Evolutionary conservation across 2,888 invertebrate genomes (phyloP).

Genomic region (Agrotis exclamationis): DNA sequence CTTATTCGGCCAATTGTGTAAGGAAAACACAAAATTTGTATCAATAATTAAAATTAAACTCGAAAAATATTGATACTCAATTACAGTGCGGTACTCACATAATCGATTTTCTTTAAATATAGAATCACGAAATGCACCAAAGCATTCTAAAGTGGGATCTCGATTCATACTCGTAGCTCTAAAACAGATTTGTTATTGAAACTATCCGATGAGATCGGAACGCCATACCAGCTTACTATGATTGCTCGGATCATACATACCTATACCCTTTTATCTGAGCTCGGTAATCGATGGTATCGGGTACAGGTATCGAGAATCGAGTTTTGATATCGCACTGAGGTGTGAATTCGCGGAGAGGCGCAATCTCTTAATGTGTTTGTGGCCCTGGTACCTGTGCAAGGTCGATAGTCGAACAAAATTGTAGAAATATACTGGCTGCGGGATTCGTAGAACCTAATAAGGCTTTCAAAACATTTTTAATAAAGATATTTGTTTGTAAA

Average conservation of each 20-base stretch:
- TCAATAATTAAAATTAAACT: background rate
- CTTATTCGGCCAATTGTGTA: too few relatives aligned
- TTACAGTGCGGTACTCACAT: background rate
- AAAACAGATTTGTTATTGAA: conserved; percentile 28
- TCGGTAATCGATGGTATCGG: background rate
- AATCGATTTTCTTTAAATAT: background rate
- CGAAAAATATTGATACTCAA: background rate
- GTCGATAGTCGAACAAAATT: background rate
- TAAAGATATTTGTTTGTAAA: too few relatives aligned
- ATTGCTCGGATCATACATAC: conserved; percentile 10
- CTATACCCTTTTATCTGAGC: conserved; percentile 6
- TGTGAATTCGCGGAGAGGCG: conserved; percentile 25
- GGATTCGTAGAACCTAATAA: background rate
- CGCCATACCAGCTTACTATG: conserved; percentile 25
- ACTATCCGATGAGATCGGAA: conserved; percentile 4
- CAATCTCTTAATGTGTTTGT: conserved; percentile 6
- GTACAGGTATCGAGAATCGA: background rate
- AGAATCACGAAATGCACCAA: background rate
- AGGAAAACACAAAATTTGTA: too few relatives aligned
- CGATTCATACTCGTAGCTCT: conserved; percentile 9
- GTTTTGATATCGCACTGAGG: conserved; percentile 24
- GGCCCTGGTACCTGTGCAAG: background rate
- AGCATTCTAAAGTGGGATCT: conserved; percentile 10
- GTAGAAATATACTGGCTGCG: background rate
- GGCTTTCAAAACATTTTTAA: too few relatives aligned